Evolutionary conservation across 1,140 invertebrate genomes (phyloP).

Genomic region (Epicauta chinensis): DNA sequence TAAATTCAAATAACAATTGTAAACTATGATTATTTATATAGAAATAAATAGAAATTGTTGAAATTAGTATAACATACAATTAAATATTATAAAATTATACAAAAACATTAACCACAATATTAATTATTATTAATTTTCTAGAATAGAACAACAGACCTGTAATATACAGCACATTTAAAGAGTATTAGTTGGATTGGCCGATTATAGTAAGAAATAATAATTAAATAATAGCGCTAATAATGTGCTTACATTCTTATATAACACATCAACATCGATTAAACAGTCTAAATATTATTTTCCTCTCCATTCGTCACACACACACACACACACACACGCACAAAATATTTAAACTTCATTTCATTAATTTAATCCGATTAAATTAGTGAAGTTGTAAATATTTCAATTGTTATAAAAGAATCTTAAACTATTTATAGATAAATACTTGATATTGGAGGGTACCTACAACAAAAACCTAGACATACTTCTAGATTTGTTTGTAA

Average conservation of each 20-base stretch:
- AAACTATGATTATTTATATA: slow-evolving; percentile 17
- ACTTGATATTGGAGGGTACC: too few species aligned
- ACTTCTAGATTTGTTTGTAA: slow-evolving; percentile 16
- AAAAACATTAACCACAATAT: too few species aligned
- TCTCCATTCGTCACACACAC: neutral
- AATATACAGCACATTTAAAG: slow-evolving; percentile 2
- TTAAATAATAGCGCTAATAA: neutral
- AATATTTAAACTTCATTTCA: neutral
- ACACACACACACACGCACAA: neutral
- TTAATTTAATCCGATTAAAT: slow-evolving; percentile 4
- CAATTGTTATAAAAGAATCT: too few species aligned
- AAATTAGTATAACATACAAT: too few species aligned
- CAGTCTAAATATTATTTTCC: slow-evolving; percentile 10
- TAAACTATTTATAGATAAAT: too few species aligned
- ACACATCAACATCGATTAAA: slow-evolving; percentile 18
- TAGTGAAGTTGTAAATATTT: too few species aligned
- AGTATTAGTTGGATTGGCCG: neutral
- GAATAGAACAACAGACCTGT: neutral
- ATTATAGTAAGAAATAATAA: neutral
- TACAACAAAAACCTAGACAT: slow-evolving; percentile 2
- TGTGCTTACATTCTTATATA: slow-evolving; percentile 15
- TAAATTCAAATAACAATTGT: neutral
- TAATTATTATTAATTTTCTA: neutral
- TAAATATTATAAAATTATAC: too few species aligned
- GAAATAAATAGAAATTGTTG: slow-evolving; percentile 17